Evolutionary conservation across 2,888 invertebrate species (phyloP).

Genomic region (Tenthredo distinguenda): DNA sequence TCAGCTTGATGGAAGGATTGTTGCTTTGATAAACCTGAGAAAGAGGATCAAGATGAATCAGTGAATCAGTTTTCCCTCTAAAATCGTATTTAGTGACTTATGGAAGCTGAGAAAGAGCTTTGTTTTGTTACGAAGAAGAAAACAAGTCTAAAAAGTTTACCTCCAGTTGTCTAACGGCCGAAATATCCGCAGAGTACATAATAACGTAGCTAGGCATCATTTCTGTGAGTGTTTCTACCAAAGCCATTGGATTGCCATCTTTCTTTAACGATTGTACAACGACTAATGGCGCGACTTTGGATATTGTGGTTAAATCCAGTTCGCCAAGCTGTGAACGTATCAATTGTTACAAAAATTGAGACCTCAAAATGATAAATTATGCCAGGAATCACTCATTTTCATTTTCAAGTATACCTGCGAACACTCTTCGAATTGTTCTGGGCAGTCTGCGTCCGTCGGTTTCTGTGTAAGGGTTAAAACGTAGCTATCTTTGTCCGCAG

Average conservation of each 20-base stretch:
- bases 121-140: neutral
- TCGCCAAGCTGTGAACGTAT: slow-evolving; percentile 82
- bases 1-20: slow-evolving; percentile 79
- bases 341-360: neutral
- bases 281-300: slow-evolving; percentile 84
- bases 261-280: slow-evolving; percentile 90
- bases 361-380: slow-evolving; percentile 35
- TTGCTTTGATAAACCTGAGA: slow-evolving; percentile 83
- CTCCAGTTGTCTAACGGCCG: slow-evolving; percentile 94
- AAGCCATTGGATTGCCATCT: slow-evolving; percentile 85
- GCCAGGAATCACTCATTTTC: neutral
- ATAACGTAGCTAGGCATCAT: slow-evolving; percentile 90
- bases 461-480: slow-evolving; percentile 85
- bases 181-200: slow-evolving; percentile 93
- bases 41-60: neutral
- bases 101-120: neutral
- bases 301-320: slow-evolving; percentile 84
- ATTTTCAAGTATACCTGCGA: slow-evolving; percentile 66
- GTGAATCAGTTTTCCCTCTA: neutral
- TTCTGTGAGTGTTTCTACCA: slow-evolving; percentile 85
- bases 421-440: slow-evolving; percentile 70
- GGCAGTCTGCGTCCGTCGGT: slow-evolving; percentile 57
- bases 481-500: slow-evolving; percentile 83
- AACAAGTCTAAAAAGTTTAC: slow-evolving; percentile 74
- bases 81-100: slow-evolving; percentile 1